These are phyloP conservation scores for Oscheius sp. DNA, from an alignment of 2,888 invertebrate species.

Conservation along the genomic window DNA sequence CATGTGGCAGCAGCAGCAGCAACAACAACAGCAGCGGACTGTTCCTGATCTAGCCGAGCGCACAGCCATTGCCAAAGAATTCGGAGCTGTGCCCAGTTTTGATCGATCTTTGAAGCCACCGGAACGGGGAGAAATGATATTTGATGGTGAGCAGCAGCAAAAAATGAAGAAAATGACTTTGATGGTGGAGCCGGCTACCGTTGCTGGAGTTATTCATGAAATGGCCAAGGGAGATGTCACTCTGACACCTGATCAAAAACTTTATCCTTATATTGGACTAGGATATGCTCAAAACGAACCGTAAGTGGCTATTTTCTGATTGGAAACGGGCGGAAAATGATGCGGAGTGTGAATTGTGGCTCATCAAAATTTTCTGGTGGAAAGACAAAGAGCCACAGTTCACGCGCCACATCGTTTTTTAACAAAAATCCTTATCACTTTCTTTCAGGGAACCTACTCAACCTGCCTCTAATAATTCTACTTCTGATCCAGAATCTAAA, in stretches of 20 bases:
- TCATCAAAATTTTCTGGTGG: background rate
- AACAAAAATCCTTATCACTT: no score
- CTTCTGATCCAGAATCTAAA: no score
- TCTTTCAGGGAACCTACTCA: no score
- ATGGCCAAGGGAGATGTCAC: background rate
- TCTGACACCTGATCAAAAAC: background rate
- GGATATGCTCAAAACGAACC: background rate
- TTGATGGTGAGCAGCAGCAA: background rate
- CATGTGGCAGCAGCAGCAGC: no score
- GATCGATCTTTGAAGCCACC: background rate
- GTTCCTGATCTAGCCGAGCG: background rate
- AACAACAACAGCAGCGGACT: no score
- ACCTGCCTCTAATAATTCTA: no score
- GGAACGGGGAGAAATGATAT: background rate
- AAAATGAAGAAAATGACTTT: slow-evolving; percentile 2
- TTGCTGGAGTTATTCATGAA: slow-evolving; percentile 17
- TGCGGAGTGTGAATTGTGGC: background rate
- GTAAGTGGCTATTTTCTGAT: background rate
- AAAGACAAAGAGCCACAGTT: background rate
- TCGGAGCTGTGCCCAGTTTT: background rate
- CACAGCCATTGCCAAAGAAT: background rate
- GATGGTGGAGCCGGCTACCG: background rate
- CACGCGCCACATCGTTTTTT: no score
- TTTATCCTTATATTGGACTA: background rate
- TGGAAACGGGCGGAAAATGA: background rate